A percentile compares a stretch with the other conserved stretches of the same genome.
Conservation (phyloP, 2,797 vertebrate species). For the Aselliscus stoliczkanus region DNA sequence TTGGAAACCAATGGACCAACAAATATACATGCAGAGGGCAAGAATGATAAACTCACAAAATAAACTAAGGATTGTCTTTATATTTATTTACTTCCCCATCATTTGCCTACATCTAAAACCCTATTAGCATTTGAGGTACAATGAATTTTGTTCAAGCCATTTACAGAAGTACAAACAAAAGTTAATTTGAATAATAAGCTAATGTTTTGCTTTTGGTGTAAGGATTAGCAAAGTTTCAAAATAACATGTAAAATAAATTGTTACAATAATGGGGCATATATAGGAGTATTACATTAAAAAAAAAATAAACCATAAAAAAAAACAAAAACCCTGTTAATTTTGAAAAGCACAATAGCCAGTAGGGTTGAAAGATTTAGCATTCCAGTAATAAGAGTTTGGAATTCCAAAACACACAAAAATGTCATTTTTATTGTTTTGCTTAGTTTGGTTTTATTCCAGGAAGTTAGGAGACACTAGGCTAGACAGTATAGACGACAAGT, state of each 20-base stretch:
- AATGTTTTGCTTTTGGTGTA: neutral
- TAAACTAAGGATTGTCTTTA: neutral
- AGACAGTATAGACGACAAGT: slow-evolving; percentile 64
- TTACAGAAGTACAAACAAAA: neutral
- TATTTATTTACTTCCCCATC: neutral
- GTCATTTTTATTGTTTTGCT: slow-evolving; percentile 64
- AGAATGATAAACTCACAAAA: neutral
- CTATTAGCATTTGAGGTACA: neutral
- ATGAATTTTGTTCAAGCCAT: neutral
- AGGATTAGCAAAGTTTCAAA: neutral
- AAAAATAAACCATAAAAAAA: slow-evolving; percentile 13
- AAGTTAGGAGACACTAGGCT: slow-evolving; percentile 73
- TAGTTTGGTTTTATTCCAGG: slow-evolving; percentile 74
- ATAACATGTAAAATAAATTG: neutral
- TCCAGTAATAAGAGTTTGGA: slow-evolving; percentile 58
- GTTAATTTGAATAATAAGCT: neutral
- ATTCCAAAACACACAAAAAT: slow-evolving; percentile 64
- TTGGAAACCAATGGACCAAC: neutral
- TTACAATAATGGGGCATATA: neutral
- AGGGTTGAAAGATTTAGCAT: slow-evolving; percentile 67
- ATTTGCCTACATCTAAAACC: neutral
- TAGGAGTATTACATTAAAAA: neutral
- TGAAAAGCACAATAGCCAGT: neutral
- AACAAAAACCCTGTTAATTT: slow-evolving; percentile 26
- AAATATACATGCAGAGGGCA: neutral